Conservation (phyloP, 1,140 invertebrate species). For the Diorhabda sublineata region DNA sequence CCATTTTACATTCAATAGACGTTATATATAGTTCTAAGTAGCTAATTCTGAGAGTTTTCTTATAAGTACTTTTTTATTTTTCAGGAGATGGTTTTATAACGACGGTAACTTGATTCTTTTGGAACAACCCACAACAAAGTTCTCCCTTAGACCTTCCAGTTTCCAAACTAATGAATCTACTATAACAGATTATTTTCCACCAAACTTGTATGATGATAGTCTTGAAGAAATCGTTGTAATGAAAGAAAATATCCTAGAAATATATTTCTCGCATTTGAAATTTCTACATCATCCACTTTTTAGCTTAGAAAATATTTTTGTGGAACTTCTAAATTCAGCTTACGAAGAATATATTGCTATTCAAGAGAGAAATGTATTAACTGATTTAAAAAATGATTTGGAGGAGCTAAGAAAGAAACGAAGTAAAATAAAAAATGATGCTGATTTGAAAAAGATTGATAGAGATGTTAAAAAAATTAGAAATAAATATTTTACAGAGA, state of each 20-base stretch:
- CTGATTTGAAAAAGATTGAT: conserved; percentile 23
- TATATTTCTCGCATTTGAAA: conserved; percentile 43
- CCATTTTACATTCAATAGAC: no score
- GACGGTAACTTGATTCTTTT: conserved; percentile 27
- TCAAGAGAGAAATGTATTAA: conserved; percentile 30
- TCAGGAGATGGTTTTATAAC: conserved; percentile 36
- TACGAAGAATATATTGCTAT: conserved; percentile 42
- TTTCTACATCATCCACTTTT: conserved; percentile 47
- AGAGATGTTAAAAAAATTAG: conserved; percentile 42
- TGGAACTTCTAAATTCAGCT: conserved; percentile 43
- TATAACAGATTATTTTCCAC: conserved; percentile 20
- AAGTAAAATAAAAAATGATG: conserved; percentile 29
- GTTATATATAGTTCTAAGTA: no score
- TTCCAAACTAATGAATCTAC: conserved; percentile 16
- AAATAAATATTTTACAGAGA: conserved; percentile 43
- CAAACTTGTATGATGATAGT: conserved; percentile 15
- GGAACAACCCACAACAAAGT: conserved; percentile 26
- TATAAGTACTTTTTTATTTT: conserved; percentile 5
- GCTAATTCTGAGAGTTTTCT: no score
- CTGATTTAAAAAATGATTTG: conserved; percentile 42
- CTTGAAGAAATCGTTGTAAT: conserved; percentile 39
- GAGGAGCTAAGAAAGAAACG: conserved; percentile 42
- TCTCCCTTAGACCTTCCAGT: conserved; percentile 23
- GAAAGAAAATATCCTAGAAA: conserved; percentile 42
- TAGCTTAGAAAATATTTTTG: conserved; percentile 46